A percentile compares a stretch with the other conserved stretches of the same genome.
phyloP scores from a whole-genome alignment of 2,113 vertebrate species.

The Axis porcinus region DNA sequence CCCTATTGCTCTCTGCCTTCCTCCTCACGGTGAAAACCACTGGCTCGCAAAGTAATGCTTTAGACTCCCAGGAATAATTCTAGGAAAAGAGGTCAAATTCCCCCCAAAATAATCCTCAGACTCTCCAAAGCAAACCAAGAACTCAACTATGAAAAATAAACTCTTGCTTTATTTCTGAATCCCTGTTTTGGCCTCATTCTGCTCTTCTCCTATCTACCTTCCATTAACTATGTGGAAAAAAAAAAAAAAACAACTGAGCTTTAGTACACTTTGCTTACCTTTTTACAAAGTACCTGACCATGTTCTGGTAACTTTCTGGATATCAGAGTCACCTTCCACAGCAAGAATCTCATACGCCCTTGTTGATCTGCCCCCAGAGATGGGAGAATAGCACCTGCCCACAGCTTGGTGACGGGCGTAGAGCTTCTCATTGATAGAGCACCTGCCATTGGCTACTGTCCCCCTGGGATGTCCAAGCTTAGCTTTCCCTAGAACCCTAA shows the following conservation, averaged over 20 bases:
- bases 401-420: not conserved
- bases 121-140: not conserved
- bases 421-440: not conserved
- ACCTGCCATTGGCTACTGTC: rapidly evolving
- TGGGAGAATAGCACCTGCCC: not conserved
- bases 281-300: not conserved
- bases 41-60: not conserved
- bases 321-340: not conserved
- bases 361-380: not conserved
- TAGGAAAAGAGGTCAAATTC: not conserved
- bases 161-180: not conserved
- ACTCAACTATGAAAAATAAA: not conserved
- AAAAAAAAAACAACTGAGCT: not conserved
- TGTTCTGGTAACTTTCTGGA: not conserved
- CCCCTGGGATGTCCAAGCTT: not conserved
- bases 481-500: not conserved
- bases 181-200: not conserved
- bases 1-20: not conserved
- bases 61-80: not conserved
- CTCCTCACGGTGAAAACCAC: not conserved
- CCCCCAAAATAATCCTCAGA: not conserved
- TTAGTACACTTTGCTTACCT: not conserved
- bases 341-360: too few species aligned
- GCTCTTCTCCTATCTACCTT: not conserved
- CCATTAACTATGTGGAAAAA: not conserved